phyloP scores from a whole-genome alignment of 2,797 vertebrate genomes.

The Melanotaenia parkinsoni region DNA sequence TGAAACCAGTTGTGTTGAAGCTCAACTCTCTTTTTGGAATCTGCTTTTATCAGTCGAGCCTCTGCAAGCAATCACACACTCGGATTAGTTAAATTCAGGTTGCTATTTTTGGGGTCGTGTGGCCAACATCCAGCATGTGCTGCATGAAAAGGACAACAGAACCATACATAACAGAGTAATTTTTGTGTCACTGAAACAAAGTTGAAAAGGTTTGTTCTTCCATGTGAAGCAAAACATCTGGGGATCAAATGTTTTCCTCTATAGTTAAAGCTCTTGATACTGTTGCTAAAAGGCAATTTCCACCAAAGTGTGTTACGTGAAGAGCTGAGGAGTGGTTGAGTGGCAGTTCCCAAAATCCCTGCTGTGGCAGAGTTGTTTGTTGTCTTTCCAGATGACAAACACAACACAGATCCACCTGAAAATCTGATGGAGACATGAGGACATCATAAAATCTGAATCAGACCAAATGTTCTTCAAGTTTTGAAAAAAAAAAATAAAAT shows the following conservation, averaged over 20 bases:
- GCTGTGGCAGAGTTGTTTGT: slow-evolving; percentile 41
- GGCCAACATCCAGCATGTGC: slow-evolving; percentile 36
- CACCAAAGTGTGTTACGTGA: slow-evolving; percentile 45
- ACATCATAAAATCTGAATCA: neutral
- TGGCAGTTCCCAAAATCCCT: slow-evolving; percentile 26
- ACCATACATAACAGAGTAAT: slow-evolving; percentile 62
- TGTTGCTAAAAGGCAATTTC: slow-evolving; percentile 54
- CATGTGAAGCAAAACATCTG: slow-evolving; percentile 62
- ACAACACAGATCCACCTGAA: slow-evolving; percentile 15
- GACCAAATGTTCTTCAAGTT: neutral
- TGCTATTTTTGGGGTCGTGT: slow-evolving; percentile 52
- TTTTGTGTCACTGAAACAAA: slow-evolving; percentile 60
- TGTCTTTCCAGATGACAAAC: slow-evolving; percentile 56
- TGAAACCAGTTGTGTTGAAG: slow-evolving; percentile 6
- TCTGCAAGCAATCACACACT: slow-evolving; percentile 67
- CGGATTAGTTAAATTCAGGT: slow-evolving; percentile 22
- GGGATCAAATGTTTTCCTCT: slow-evolving; percentile 64
- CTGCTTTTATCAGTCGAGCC: slow-evolving; percentile 30
- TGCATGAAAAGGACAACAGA: slow-evolving; percentile 41
- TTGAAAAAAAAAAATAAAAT: neutral
- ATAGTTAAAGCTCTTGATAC: slow-evolving; percentile 54
- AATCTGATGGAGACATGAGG: neutral
- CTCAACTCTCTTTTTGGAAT: slow-evolving; percentile 11
- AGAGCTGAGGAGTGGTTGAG: slow-evolving; percentile 29
- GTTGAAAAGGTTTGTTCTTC: slow-evolving; percentile 61